Base-by-base conservation (phyloP, 1,140 invertebrate genomes). In the Drosophila mojavensis region DNA sequence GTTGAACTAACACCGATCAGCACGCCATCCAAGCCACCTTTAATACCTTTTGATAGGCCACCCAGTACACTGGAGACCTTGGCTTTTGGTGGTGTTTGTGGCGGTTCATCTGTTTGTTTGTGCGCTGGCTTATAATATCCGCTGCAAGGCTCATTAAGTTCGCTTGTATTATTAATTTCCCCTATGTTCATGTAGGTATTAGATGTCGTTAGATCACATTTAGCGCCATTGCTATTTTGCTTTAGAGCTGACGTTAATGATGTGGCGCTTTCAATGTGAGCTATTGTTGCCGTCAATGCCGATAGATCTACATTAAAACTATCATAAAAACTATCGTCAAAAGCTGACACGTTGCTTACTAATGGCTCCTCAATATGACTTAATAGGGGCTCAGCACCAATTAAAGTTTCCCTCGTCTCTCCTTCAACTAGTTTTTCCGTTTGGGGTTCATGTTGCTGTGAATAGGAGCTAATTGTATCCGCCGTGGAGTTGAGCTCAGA, bases 261-360 rank as follows among this genome's bases (percentile, higher is more conserved):
- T 5, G 53, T 51, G 15, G 68, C 65, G 15, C 24, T 24, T 13
- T 81, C 62, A 48, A 60, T 59, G 15, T 72, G 55, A 2, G 45
- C 64, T 26, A 90, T 71, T 26, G 70, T 64, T 36, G 81, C 72
- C 6, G 88, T 90, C 10, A 91, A 59, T 7, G 70, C 60, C n/a
- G 56, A 72, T 17, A 91, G 45, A 62, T 91, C 90, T 5, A 91
- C 90, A 73, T 89, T 90, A 43, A 81, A 91, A 56, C 81, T 91
- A 55, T 91, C 88, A 45, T 91, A 91, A 47, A 91, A 91, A n/a
- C 51, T 83, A 41, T 91, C 90, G 60, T 91, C 86, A 10, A 91
- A 91, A 7, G 50, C 51, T n/a, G 66, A 43, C 3, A 50, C 56
- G 17, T 51, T 41, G 5, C 3, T 33, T 24, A 9, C 33, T 47